Conservation (phyloP, 2,888 invertebrate genomes). For the Melanchra persicariae region DNA sequence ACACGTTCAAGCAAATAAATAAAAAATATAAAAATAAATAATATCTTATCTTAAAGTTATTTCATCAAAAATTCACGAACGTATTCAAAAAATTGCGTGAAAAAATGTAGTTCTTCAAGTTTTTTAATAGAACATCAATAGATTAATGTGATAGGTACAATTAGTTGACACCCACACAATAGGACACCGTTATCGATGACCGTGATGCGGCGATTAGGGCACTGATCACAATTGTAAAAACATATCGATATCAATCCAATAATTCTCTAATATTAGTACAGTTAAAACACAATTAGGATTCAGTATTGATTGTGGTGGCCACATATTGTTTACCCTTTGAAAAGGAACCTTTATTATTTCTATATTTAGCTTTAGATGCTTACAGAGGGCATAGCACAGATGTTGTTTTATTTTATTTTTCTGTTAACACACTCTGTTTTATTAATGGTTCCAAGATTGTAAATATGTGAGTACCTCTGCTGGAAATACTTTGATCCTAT, state of each 20-base stretch:
- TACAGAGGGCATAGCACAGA: too few species aligned
- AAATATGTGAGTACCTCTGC: too few species aligned
- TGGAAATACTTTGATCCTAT: too few species aligned
- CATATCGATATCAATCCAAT: conserved; percentile 32
- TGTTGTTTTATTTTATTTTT: too few species aligned
- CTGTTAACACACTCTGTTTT: too few species aligned
- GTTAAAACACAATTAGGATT: conserved; percentile 47
- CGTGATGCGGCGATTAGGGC: conserved; percentile 23
- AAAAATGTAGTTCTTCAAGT: not conserved
- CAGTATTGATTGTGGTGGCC: conserved; percentile 35
- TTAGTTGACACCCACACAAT: conserved; percentile 18
- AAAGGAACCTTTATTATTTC: not conserved
- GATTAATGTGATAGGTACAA: conserved; percentile 2
- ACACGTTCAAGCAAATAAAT: too few species aligned
- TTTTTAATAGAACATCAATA: conserved; percentile 4
- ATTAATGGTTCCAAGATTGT: too few species aligned
- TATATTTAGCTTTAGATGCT: not conserved
- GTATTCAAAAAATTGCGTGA: too few species aligned
- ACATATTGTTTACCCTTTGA: conserved; percentile 4
- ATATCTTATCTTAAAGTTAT: too few species aligned
- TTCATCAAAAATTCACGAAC: too few species aligned
- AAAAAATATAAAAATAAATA: too few species aligned
- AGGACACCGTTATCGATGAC: conserved; percentile 6
- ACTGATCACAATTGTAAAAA: conserved; percentile 48
- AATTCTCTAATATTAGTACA: conserved; percentile 19